These are phyloP conservation scores for Alsophila aescularia DNA, from an alignment of 2,888 invertebrate genomes.

Conservation along the genomic window DNA sequence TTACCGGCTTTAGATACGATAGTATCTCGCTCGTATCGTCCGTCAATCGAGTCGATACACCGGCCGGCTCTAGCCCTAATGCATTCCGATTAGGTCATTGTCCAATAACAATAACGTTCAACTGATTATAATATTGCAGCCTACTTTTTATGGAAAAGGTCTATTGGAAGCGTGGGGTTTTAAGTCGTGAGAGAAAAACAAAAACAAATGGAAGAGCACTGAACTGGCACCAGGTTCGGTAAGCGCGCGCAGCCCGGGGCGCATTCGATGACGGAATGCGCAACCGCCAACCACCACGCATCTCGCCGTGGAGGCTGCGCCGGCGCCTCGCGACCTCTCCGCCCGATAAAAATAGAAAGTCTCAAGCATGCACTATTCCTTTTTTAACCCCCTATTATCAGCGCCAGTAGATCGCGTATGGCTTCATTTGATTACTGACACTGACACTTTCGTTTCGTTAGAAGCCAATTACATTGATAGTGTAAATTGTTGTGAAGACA, in stretches of 20 bases:
- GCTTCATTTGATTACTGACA: conserved; percentile 58
- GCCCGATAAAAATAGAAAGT: conserved; percentile 83
- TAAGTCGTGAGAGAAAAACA: conserved; percentile 40
- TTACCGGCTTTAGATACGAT: conserved; percentile 54
- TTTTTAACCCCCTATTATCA: conserved; percentile 78
- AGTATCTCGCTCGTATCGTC: conserved; percentile 57
- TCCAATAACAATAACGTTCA: conserved; percentile 50
- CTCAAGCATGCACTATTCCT: conserved; percentile 69
- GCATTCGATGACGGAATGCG: conserved; percentile 78
- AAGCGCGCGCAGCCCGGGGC: conserved; percentile 75
- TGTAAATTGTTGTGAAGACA: conserved; percentile 36
- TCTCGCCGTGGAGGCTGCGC: conserved; percentile 66
- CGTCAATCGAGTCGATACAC: conserved; percentile 65
- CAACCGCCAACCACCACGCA: conserved; percentile 62
- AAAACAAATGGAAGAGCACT: conserved; percentile 59
- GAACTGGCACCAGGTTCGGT: conserved; percentile 45
- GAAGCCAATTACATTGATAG: conserved; percentile 32
- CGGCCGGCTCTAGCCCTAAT: conserved; percentile 62
- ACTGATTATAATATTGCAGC: conserved; percentile 23
- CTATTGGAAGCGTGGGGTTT: conserved; percentile 22
- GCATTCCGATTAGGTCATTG: conserved; percentile 75
- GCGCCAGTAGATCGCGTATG: conserved; percentile 59
- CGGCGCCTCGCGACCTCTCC: conserved; percentile 72
- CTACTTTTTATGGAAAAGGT: conserved; percentile 21
- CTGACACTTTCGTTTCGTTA: conserved; percentile 63